Percentiles rank a stretch among this genome's conserved stretches.
These are phyloP conservation scores for Hemicordylus capensis DNA, from an alignment of 2,113 vertebrate species.

Conservation along the genomic window DNA sequence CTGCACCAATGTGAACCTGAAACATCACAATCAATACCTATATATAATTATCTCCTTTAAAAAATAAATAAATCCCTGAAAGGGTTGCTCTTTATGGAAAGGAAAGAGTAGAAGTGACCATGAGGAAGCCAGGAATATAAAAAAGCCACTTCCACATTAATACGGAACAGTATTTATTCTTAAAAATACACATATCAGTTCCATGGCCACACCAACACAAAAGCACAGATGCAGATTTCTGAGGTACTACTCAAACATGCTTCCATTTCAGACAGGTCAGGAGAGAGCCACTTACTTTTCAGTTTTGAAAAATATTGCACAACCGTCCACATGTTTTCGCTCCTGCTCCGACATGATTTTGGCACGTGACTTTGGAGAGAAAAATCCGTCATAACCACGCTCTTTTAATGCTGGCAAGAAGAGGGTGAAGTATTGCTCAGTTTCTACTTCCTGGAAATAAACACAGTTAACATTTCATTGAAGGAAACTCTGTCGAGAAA, in stretches of 20 bases:
- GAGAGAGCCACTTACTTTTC: conserved; percentile 85
- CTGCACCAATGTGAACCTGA: conserved; percentile 93
- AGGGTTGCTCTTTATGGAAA: not conserved
- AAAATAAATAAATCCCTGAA: not conserved
- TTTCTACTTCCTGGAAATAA: conserved; percentile 94
- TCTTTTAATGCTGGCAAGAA: conserved; percentile 95
- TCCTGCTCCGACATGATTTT: conserved; percentile 98
- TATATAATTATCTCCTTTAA: not conserved
- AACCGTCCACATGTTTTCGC: conserved; percentile 97
- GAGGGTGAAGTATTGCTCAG: conserved; percentile 97
- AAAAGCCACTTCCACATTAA: not conserved
- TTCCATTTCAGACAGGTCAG: not conserved
- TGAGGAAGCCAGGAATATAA: not conserved
- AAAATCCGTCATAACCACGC: conserved; percentile 96
- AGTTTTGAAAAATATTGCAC: conserved; percentile 97
- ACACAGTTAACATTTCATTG: conserved; percentile 39
- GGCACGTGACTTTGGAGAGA: conserved; percentile 99
- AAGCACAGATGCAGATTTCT: not conserved
- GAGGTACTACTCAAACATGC: not conserved
- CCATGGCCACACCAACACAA: not conserved
- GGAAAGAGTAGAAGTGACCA: not conserved
- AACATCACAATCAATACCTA: not conserved
- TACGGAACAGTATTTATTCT: not conserved
- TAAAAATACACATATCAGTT: not conserved
- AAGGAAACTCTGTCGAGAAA: not conserved